A percentile compares a stretch with the other conserved stretches of the same genome.
Evolutionary conservation across 2,888 invertebrate species (phyloP).

Genomic region (Lutraria lutraria): DNA sequence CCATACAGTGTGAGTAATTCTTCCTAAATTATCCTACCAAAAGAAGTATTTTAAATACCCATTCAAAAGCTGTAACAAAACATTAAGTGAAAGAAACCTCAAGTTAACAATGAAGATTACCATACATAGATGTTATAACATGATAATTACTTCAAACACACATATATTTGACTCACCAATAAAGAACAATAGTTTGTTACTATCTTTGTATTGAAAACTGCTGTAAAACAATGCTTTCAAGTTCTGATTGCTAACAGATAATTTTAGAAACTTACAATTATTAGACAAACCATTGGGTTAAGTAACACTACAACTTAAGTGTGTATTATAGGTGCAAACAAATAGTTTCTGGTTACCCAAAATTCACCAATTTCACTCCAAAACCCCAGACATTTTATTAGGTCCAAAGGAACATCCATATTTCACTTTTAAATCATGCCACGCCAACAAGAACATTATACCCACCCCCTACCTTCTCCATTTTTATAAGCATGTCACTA

Average conservation of each 20-base stretch:
- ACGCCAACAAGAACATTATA: no score
- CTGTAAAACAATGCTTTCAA: not conserved
- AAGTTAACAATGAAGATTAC: not conserved
- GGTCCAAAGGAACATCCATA: no score
- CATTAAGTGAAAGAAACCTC: not conserved
- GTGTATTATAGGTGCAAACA: no score
- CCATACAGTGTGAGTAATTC: not conserved
- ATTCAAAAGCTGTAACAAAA: not conserved
- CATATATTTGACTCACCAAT: not conserved
- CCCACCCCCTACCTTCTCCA: no score
- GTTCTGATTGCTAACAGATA: not conserved
- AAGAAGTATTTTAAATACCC: not conserved
- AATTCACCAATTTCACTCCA: no score
- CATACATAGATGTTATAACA: not conserved
- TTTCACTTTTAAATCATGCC: no score
- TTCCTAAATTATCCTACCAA: not conserved
- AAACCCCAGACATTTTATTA: no score
- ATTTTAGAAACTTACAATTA: not conserved
- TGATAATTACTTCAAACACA: constrained; percentile 8
- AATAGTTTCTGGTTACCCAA: no score
- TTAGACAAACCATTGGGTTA: no score
- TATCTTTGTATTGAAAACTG: not conserved
- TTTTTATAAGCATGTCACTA: no score
- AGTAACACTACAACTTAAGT: no score
- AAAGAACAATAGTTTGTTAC: not conserved